Base-by-base conservation (phyloP, 2,888 invertebrate species). In the Stenchaetothrips biformis region DNA sequence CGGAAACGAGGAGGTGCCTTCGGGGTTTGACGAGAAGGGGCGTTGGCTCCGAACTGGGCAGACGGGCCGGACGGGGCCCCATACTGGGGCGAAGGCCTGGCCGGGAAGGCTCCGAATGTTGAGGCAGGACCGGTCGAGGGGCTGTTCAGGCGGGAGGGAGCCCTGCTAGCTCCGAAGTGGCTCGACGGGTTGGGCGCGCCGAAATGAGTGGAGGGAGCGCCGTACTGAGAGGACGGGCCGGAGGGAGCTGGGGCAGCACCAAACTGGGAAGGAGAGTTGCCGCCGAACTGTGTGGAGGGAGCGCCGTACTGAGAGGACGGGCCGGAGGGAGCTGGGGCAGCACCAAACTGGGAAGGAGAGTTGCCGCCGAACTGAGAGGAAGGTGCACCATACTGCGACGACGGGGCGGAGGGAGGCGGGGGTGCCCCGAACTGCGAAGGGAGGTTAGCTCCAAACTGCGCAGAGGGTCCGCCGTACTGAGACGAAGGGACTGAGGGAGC, bases 181-280 rank as follows among this genome's bases (percentile, higher is more conserved):
- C 37, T 37, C 37, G 37, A 37, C 37, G 37, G 37, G 37, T 1
- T 4, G 37, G 37, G 37, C 4, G 37, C 37, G 37, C 37, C 37
- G 37, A 37, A 67, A 21, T 67, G 67, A 7, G n/a, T n/a, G n/a
- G n/a, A n/a, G n/a, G 49, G 62, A 21, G 62, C 62, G n/a, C 62
- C 62, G 21, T 62, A 62, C 62, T 62, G 62, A 4, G 62, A 6
- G 1, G 62, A 62, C n/a, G 62, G 62, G 62, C 21, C 21, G 62
- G n/a, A n/a, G n/a, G 62, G n/a, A 62, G 62, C 62, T 13, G 62
- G 62, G n/a, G n/a, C n/a, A n/a, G 62, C 62, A 21, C 62, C 62
- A 21, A n/a, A 67, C 67, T 67, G 67, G 0, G 67, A n/a, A 2
- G 67, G 21, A 9, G 67, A 21, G 67, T 67, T 67, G 67, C 21